Evolutionary conservation across 2,113 vertebrate species (phyloP).

Genomic region (Otolemur garnettii): DNA sequence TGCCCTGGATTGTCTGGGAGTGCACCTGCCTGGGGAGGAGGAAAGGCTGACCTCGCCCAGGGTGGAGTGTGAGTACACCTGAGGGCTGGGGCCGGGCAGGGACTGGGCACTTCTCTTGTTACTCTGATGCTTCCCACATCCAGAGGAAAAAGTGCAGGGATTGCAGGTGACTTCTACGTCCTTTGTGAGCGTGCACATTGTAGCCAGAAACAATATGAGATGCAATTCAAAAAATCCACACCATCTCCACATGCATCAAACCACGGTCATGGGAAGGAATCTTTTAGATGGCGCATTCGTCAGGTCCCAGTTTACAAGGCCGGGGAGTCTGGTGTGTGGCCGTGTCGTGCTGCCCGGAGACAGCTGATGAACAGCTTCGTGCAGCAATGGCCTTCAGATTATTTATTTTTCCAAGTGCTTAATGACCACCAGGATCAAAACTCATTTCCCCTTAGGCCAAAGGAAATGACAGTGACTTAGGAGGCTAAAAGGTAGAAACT

Average conservation of each 20-base stretch:
- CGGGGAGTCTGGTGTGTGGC: too few relatives aligned
- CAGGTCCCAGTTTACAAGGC: not conserved
- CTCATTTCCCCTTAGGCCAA: not conserved
- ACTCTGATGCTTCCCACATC: not conserved
- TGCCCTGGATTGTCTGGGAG: not conserved
- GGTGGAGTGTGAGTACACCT: too few relatives aligned
- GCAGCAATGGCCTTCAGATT: too few relatives aligned
- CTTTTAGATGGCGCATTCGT: not conserved
- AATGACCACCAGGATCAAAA: not conserved
- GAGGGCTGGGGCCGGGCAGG: not conserved
- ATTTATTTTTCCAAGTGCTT: not conserved
- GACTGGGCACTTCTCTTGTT: not conserved
- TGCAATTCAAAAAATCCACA: not conserved
- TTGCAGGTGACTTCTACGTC: rapidly evolving
- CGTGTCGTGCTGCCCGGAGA: too few relatives aligned
- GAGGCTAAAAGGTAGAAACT: not conserved
- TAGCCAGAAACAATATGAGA: not conserved
- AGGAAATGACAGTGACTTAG: not conserved
- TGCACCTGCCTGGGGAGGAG: not conserved
- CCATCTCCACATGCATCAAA: not conserved
- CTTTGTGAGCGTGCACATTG: not conserved
- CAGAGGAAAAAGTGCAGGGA: not conserved
- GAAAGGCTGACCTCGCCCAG: not conserved
- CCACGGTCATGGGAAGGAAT: not conserved
- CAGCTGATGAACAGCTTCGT: rapidly evolving